phyloP scores from a whole-genome alignment of 2,888 invertebrate genomes.

The Polydrusus tereticollis region DNA sequence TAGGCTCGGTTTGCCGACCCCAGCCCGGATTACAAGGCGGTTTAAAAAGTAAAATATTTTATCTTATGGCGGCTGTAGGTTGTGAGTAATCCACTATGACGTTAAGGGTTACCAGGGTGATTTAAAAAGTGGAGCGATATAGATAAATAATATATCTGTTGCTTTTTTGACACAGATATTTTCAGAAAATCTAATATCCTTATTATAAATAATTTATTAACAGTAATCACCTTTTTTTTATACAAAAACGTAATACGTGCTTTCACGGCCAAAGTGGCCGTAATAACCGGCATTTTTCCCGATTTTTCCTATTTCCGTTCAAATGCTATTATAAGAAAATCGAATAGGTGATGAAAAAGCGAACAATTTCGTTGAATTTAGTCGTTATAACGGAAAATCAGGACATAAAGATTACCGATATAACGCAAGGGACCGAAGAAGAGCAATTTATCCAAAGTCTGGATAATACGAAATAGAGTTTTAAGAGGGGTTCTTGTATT shows the following conservation, averaged over 20 bases:
- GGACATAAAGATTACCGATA: conserved; percentile 1
- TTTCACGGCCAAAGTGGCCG: background rate
- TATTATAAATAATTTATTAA: too few relatives aligned
- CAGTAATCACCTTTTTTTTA: background rate
- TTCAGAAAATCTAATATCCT: too few relatives aligned
- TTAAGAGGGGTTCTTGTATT: background rate
- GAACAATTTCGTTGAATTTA: conserved; percentile 4
- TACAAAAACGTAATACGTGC: conserved; percentile 1
- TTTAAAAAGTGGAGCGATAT: too few relatives aligned
- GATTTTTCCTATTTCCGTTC: background rate
- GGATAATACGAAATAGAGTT: background rate
- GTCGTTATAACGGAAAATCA: conserved; percentile 13
- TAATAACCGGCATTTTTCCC: background rate
- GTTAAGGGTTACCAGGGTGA: too few relatives aligned
- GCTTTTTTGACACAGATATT: too few relatives aligned
- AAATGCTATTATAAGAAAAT: conserved; percentile 16
- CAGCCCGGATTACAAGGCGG: too few relatives aligned
- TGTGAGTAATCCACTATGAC: too few relatives aligned
- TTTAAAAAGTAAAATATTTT: too few relatives aligned
- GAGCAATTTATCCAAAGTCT: background rate
- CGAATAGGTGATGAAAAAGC: conserved; percentile 16
- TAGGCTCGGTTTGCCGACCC: too few relatives aligned
- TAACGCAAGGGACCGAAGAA: background rate
- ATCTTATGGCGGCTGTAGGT: too few relatives aligned
- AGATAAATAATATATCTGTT: too few relatives aligned